Conservation (phyloP, 2,797 vertebrate genomes). For the Siniperca obscura region DNA sequence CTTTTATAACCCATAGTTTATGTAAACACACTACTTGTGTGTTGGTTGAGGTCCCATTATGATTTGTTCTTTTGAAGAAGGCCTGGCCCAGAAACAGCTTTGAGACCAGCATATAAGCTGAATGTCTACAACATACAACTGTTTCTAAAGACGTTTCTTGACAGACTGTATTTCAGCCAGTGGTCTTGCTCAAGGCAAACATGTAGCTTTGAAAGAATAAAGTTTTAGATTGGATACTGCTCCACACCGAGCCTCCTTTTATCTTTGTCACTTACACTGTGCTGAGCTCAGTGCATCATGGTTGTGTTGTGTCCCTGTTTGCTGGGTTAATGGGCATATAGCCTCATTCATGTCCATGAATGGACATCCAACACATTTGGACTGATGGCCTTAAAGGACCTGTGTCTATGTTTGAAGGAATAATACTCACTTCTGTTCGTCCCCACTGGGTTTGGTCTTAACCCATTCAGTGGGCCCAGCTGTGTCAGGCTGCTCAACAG, state of each 20-base stretch:
- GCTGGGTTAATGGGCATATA: constrained; percentile 28
- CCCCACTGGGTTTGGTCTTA: constrained; percentile 27
- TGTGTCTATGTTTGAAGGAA: constrained; percentile 36
- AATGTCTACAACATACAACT: not conserved
- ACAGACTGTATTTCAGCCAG: not conserved
- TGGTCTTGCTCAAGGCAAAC: not conserved
- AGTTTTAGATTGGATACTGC: constrained; percentile 21
- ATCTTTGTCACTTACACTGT: constrained; percentile 21
- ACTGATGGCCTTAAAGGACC: constrained; percentile 43
- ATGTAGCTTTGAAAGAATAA: constrained; percentile 26
- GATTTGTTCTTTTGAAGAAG: not conserved
- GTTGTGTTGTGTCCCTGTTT: constrained; percentile 30
- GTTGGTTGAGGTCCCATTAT: not conserved
- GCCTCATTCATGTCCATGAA: constrained; percentile 60
- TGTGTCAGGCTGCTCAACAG: constrained; percentile 46
- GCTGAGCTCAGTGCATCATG: constrained; percentile 30
- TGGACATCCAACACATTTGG: constrained; percentile 33
- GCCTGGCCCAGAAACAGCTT: not conserved
- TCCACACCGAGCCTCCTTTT: constrained; percentile 21
- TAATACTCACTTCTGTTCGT: constrained; percentile 44
- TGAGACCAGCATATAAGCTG: not conserved
- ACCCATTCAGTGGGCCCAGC: constrained; percentile 48
- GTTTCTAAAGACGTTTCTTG: not conserved
- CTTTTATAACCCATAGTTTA: not conserved
- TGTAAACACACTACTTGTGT: not conserved